These are phyloP conservation scores for Thermophis baileyi DNA, from an alignment of 2,113 vertebrate genomes.

Conservation along the genomic window DNA sequence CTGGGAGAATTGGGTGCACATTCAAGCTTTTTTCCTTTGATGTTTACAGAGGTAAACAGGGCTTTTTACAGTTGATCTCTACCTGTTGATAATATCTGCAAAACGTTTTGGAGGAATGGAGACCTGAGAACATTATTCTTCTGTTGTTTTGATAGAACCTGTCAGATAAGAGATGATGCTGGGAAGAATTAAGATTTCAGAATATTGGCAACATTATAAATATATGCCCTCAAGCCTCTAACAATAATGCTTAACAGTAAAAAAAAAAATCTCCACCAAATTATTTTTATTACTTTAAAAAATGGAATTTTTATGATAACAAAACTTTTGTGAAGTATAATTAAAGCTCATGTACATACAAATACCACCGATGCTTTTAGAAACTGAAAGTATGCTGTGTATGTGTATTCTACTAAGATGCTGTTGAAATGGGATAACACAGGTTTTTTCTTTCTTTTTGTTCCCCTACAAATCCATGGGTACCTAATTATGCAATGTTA, in stretches of 20 bases:
- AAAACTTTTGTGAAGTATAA: not conserved
- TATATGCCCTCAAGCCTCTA: not conserved
- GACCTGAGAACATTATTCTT: not conserved
- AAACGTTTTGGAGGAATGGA: not conserved
- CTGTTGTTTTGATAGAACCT: not conserved
- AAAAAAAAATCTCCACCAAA: not conserved
- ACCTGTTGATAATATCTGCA: slow-evolving; percentile 10
- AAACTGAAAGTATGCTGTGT: not conserved
- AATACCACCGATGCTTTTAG: not conserved
- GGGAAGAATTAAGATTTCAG: not conserved
- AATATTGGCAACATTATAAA: not conserved
- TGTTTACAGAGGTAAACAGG: slow-evolving; percentile 38
- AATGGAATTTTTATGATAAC: not conserved
- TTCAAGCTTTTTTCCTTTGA: slow-evolving; percentile 37
- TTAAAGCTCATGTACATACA: not conserved
- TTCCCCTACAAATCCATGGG: not conserved
- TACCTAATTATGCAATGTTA: not conserved
- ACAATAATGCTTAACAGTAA: not conserved
- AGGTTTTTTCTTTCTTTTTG: not conserved
- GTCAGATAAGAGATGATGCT: not conserved
- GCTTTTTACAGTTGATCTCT: slow-evolving; percentile 7
- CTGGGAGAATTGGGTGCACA: slow-evolving; percentile 17
- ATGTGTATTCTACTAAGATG: not conserved
- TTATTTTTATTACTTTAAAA: not conserved
- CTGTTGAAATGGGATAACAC: not conserved